Base-by-base conservation (phyloP, 2,888 invertebrate genomes). In the Halictus ligatus region DNA sequence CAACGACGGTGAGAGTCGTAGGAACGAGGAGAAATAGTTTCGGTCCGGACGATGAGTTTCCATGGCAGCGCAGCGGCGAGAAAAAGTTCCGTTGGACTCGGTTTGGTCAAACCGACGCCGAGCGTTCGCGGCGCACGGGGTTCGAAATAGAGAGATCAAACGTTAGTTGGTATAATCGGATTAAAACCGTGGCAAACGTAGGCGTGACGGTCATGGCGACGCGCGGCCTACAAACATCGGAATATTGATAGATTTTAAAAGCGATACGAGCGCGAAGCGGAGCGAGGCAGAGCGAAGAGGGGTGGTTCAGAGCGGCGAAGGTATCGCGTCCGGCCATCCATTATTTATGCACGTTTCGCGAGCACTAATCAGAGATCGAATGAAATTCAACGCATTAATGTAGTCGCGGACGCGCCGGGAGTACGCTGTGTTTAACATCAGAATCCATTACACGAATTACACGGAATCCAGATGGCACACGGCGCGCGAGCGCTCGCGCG, bases 401-500 rank as follows among this genome's bases (percentile, higher is more conserved):
- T 75, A 75, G 46, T 50, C 54, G 77, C 77, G 80, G 75, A 78
- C 77, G 46, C 75, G 69, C n/a, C 29, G 64, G 69, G 69, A 82
- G 75, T 78, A 35, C 73, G 58, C 60, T 81, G 80, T 84, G 83
- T 89, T 90, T 85, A 84, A 87, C 90, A 81, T 78, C 64, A 80
- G 85, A 84, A 90, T 90, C 87, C 84, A 86, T 90, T 89, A 89
- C 78, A 78, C 81, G 84, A 89, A 85, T 87, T 89, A 84, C 84
- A 67, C 79, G 78, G 67, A 58, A 81, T 81, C 71, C 80, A 80
- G 79, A 90, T 64, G 64, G 64, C 64, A 64, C 15, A 29, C 15
- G 54, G 60, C 50, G 15, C 25, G 25, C 12, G 2, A 12, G n/a
- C 25, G 29, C 64, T 75, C 80, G 74, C 43, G 43, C 77, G 83